Base-by-base conservation (phyloP, 2,888 invertebrate species). In the Teleogryllus oceanicus region DNA sequence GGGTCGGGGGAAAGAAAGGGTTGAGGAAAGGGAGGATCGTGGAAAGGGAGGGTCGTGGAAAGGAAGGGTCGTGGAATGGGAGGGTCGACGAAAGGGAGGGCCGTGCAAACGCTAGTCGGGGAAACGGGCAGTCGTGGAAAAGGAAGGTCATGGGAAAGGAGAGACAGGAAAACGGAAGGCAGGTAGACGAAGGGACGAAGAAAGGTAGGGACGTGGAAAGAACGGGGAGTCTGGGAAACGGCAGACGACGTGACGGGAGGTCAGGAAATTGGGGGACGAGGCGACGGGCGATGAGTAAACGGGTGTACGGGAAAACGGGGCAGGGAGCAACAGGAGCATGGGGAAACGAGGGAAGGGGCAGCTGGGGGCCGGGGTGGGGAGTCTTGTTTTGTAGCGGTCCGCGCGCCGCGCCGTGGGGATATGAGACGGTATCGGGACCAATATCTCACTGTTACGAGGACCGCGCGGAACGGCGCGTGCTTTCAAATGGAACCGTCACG, bases 401-500 rank as follows among this genome's bases (percentile, higher is more conserved):
- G 62, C 62, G 62, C 62, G 13, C 13, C 62, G 62, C 62, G 62
- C 37, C 37, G 37, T 37, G n/a, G 62, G 16, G 62, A 62, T 62
- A 62, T 62, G 62, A 62, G n/a, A n/a, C 62, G 62, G 62, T 62
- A 62, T 62, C 62, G 62, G 62, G 62, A 62, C 62, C 62, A 62
- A 62, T 62, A 62, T 62, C 62, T 62, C 62, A 62, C 62, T 62
- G 62, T 62, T 62, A 62, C 62, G 62, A 62, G 11, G 62, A 11
- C 62, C 62, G 62, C 16, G 62, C n/a, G 62, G 62, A 62, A 62
- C n/a, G 62, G 62, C 62, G 62, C 62, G 62, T 62, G 62, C 62
- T 62, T 37, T n/a, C 62, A 62, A 62, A 62, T 62, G 62, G 62
- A 62, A 62, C 62, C 62, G 62, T 62, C 62, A 62, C 62, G 62